These are phyloP conservation scores for Leptosomus discolor DNA, from an alignment of 2,113 vertebrate genomes.

Conservation along the genomic window DNA sequence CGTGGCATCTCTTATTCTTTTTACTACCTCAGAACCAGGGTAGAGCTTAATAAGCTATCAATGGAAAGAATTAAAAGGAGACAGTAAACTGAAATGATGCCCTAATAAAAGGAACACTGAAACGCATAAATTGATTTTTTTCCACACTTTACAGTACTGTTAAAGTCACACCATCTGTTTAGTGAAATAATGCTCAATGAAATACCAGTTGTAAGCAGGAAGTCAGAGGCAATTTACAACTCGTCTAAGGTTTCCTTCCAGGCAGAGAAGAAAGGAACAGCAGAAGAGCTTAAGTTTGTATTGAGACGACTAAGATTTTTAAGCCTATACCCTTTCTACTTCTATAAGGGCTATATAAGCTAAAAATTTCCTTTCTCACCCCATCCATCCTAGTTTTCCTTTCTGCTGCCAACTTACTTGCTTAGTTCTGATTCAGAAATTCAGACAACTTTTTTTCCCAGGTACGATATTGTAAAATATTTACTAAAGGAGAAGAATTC, in stretches of 20 bases:
- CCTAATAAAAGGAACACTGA: not conserved
- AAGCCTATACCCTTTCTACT: not conserved
- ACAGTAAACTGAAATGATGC: not conserved
- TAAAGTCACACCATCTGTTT: not conserved
- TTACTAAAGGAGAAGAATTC: not conserved
- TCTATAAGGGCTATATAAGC: not conserved
- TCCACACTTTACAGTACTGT: not conserved
- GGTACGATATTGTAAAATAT: not conserved
- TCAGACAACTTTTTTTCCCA: not conserved
- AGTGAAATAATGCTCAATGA: not conserved
- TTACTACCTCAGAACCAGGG: not conserved
- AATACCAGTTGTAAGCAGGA: not conserved
- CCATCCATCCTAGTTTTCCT: not conserved
- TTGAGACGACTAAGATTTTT: not conserved
- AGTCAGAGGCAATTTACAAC: not conserved
- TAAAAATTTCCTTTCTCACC: not conserved
- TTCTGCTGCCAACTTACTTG: not conserved
- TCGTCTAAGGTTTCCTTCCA: not conserved
- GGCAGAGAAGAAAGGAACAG: not conserved
- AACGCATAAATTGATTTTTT: not conserved
- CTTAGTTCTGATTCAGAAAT: not conserved
- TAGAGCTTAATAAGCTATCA: not conserved
- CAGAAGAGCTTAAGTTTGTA: not conserved
- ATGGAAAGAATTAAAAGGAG: not conserved
- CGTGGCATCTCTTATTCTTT: not conserved